phyloP scores from a whole-genome alignment of 2,888 invertebrate species.

The Nemotelus pantherinus region DNA sequence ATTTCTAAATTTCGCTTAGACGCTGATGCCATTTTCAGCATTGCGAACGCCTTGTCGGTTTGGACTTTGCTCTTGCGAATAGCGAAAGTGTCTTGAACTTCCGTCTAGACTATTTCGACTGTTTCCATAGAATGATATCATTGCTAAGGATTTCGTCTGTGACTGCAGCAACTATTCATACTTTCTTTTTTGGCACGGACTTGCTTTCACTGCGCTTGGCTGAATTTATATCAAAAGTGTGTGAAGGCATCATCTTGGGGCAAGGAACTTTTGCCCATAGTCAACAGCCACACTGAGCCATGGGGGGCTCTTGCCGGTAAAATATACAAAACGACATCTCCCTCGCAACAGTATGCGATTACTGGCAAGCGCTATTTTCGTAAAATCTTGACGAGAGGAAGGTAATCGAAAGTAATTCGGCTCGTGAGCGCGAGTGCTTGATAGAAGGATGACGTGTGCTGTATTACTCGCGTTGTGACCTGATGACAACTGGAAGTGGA shows the following conservation, averaged over 20 bases:
- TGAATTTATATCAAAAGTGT: conserved; percentile 19
- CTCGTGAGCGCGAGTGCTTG: neutral
- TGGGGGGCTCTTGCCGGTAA: conserved; percentile 32
- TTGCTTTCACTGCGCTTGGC: conserved; percentile 1
- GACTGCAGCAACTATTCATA: neutral
- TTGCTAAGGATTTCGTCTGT: conserved; percentile 32
- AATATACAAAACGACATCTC: conserved; percentile 34
- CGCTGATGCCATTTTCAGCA: conserved; percentile 12
- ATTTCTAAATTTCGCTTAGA: conserved; percentile 19
- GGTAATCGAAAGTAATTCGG: conserved; percentile 28
- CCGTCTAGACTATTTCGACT: conserved; percentile 45
- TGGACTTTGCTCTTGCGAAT: conserved; percentile 39
- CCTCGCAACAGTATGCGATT: conserved; percentile 8
- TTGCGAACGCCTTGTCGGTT: neutral
- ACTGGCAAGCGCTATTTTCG: conserved; percentile 33
- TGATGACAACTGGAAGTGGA: conserved; percentile 19
- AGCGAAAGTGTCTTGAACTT: conserved; percentile 42
- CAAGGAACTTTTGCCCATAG: conserved; percentile 14
- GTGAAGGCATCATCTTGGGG: neutral
- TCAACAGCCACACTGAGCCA: conserved; percentile 16
- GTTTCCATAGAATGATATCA: conserved; percentile 25
- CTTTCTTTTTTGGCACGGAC: neutral
- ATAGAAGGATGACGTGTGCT: no score
- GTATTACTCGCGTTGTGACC: neutral
- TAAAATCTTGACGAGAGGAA: conserved; percentile 33